Base-by-base conservation (phyloP, 2,888 invertebrate species). In the Salticus scenicus region DNA sequence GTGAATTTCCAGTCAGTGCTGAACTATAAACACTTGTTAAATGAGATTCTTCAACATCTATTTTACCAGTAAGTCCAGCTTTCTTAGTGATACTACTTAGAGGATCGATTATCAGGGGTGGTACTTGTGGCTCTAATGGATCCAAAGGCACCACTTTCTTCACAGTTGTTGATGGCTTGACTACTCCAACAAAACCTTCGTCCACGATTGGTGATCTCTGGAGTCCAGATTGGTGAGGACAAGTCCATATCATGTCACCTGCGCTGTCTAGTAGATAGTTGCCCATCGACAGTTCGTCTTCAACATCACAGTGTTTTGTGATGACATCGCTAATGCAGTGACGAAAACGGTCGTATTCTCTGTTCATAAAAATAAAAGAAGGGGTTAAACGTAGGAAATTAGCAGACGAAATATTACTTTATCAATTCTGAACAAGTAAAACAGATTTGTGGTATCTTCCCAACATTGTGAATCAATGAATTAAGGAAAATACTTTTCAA, bases 201-300 rank as follows among this genome's bases (percentile, higher is more conserved):
- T 80, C 74, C 24, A 79, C 85, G 4, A 76, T 79, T 0, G 85
- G 71, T 7, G 80, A 77, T 24, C 41, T 72, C 20, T 27, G 42
- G 0, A 73, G 69, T 8, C 37, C 77, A 2, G 77, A 17, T 51
- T 82, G 76, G 28, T 66, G 83, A 4, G 87, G 85, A 14, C 87
- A 87, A 0, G 51, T 81, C 87, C 87, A 87, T 1, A 81, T 47
- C 81, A 85, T 77, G 20, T 87, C 85, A 0, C 78, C 83, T 0
- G 81, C 67, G 17, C 78, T 81, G 66, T 87, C 87, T 51, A 87
- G 33, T 12, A 87, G 42, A 64, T 87, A 87, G 10, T 76, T 80
- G 24, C 85, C 81, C 72, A 85, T 66, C 1, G 77, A 70, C 2
- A 47, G 51, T 17, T 37, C 20, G 42, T 87, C 85, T 24, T 85